Evolutionary conservation across 2,113 vertebrate genomes (phyloP), one percentile per base, ranked within the genome.

Genomic region (Atlantisia rogersi): DNA sequence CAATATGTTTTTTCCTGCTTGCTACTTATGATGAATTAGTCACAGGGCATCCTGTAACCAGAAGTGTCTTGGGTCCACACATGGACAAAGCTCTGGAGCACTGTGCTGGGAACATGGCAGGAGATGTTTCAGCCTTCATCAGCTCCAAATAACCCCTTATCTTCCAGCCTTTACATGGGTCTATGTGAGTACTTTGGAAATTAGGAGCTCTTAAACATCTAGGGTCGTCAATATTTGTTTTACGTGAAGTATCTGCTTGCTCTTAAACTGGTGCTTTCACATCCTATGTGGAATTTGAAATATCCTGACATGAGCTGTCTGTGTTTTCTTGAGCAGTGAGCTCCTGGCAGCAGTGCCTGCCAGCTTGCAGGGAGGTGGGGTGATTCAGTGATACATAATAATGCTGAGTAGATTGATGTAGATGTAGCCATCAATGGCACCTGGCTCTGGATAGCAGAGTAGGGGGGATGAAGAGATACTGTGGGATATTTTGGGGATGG

Each of bases 41-140:
- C 24, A 4, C 11, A 48, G 58, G n/a, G 22, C 42, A 42, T 50
- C n/a, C 74, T 73, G 21, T 71, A 68, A 52, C 35, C 70, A 10
- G 20, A 50, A 12, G 14, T n/a, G 22, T 42, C 53, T 21, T 26
- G 20, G 35, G 8, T 14, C 53, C 7, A 3, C 28, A 46, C 39
- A 18, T 35, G 4, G 6, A 53, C 24, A n/a, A 15, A 53, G 39
- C 48, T 87, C 17, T 44, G 3, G 35, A 48, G 20, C 0, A 0
- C 32, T 86, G 17, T 44, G 1, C 17, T 35, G 18, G 28, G 24
- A 65, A 17, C 0, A 0, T 12, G 63, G 19, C 40, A 46, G 11
- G 55, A n/a, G 15, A 44, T 16, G 55, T 80, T 29, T 48, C 44
- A 5, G 4, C 31, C 37, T 75, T 79, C 26, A 10, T 0, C 40